Conservation (phyloP, 1,140 invertebrate genomes). For the Lasioglossum albipes region DNA sequence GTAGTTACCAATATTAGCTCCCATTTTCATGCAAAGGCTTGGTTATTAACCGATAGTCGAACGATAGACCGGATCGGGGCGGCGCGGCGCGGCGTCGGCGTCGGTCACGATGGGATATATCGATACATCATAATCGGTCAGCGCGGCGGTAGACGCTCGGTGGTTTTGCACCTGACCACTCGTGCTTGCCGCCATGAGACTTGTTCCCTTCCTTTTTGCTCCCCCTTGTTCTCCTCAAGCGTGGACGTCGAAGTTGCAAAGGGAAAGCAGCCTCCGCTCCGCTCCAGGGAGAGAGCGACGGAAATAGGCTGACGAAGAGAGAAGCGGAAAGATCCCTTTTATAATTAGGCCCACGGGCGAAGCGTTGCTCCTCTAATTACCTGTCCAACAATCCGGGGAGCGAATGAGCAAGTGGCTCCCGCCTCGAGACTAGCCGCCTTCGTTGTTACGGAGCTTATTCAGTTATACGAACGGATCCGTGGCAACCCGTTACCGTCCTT, state of each 20-base stretch:
- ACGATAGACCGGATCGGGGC: background rate
- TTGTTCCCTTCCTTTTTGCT: background rate
- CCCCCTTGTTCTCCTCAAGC: background rate
- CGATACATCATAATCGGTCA: slow-evolving; percentile 60
- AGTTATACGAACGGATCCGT: slow-evolving; percentile 58
- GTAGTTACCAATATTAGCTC: slow-evolving; percentile 16
- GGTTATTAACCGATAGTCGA: slow-evolving; percentile 13
- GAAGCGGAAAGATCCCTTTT: slow-evolving; percentile 64
- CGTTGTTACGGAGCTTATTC: slow-evolving; percentile 68
- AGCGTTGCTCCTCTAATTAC: slow-evolving; percentile 78
- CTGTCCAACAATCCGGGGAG: slow-evolving; percentile 73
- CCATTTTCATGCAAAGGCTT: slow-evolving; percentile 15
- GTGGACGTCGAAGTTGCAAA: slow-evolving; percentile 17
- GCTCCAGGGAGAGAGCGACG: slow-evolving; percentile 9
- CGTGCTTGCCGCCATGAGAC: slow-evolving; percentile 20
- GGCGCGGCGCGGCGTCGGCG: background rate
- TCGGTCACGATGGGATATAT: slow-evolving; percentile 2
- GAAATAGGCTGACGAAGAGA: slow-evolving; percentile 41
- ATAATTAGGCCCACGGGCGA: slow-evolving; percentile 78
- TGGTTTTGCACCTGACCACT: slow-evolving; percentile 18
- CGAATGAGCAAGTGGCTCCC: slow-evolving; percentile 68
- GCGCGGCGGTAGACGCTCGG: slow-evolving; percentile 1
- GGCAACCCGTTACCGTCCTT: slow-evolving; percentile 16
- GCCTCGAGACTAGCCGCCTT: slow-evolving; percentile 35
- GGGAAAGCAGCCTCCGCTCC: slow-evolving; percentile 5